Percentiles rank a stretch among this genome's conserved stretches.
These are phyloP conservation scores for Lasius fuliginosus DNA, from an alignment of 2,888 invertebrate genomes.

Conservation along the genomic window DNA sequence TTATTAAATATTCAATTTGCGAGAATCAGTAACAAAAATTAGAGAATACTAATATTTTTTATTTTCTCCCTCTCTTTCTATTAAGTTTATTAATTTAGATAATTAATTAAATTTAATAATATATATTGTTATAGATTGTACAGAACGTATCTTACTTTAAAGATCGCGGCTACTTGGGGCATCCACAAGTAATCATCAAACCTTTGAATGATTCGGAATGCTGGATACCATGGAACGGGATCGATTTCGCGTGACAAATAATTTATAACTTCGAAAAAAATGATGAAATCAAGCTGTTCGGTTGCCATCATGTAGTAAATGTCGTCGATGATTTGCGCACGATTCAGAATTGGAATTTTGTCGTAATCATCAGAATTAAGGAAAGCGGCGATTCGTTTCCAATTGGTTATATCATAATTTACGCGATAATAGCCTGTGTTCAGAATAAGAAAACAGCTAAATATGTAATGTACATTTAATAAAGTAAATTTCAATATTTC, in stretches of 20 bases:
- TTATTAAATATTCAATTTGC: neutral
- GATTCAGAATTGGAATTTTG: conserved; percentile 89
- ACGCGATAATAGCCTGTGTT: conserved; percentile 80
- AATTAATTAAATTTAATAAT: neutral
- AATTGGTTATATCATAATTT: conserved; percentile 91
- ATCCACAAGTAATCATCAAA: neutral
- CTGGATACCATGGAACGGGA: conserved; percentile 91
- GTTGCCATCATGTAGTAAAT: conserved; percentile 87
- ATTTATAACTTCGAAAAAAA: conserved; percentile 86
- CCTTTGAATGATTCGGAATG: conserved; percentile 85
- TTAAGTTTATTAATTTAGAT: neutral
- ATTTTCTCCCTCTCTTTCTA: neutral
- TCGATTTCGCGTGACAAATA: conserved; percentile 89
- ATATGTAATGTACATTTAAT: too few species aligned
- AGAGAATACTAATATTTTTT: neutral
- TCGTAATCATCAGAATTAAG: conserved; percentile 86
- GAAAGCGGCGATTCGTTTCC: conserved; percentile 88
- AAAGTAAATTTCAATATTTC: too few species aligned
- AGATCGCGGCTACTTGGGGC: conserved; percentile 3
- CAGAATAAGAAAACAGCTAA: too few species aligned
- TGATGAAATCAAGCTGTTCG: neutral
- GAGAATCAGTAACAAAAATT: neutral
- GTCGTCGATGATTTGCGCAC: conserved; percentile 93
- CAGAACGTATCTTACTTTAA: conserved; percentile 48
- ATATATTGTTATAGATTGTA: neutral